Percentiles rank a stretch among this genome's conserved stretches.
Conservation (phyloP, 64 coral and sea anemone genomes). For the Pachyseris speciosa region DNA sequence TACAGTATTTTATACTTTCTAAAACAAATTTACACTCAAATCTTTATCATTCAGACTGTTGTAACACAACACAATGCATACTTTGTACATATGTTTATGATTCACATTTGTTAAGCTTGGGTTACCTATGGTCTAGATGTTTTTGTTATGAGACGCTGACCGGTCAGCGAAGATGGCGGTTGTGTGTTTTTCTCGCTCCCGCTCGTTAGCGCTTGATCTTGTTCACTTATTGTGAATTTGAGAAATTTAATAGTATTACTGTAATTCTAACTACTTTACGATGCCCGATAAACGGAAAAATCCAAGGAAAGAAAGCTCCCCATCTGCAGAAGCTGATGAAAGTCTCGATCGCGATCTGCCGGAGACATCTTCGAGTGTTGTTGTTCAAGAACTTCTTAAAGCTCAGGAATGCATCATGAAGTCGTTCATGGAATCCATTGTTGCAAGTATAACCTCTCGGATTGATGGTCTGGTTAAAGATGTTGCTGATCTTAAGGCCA, state of each 20-base stretch:
- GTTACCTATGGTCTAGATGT: too few relatives aligned
- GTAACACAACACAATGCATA: too few relatives aligned
- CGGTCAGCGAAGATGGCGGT: too few relatives aligned
- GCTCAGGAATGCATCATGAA: not conserved
- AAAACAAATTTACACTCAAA: too few relatives aligned
- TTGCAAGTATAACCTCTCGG: not conserved
- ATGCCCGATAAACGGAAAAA: not conserved
- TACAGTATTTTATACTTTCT: too few relatives aligned
- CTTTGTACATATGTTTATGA: too few relatives aligned
- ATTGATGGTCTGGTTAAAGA: not conserved
- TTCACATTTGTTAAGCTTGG: too few relatives aligned
- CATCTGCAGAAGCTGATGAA: not conserved
- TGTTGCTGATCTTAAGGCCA: not conserved
- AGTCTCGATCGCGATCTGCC: not conserved
- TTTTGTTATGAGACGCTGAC: too few relatives aligned
- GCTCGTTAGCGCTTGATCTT: too few relatives aligned
- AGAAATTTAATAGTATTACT: not conserved
- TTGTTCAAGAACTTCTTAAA: not conserved
- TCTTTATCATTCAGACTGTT: too few relatives aligned
- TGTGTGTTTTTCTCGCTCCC: too few relatives aligned
- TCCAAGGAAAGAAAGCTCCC: not conserved
- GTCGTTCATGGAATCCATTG: not conserved
- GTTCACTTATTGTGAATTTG: too few relatives aligned
- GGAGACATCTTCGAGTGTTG: not conserved
- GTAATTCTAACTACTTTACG: not conserved